phyloP scores from a whole-genome alignment of 2,888 invertebrate genomes.

The Cataglyphis rosenhaueri region DNA sequence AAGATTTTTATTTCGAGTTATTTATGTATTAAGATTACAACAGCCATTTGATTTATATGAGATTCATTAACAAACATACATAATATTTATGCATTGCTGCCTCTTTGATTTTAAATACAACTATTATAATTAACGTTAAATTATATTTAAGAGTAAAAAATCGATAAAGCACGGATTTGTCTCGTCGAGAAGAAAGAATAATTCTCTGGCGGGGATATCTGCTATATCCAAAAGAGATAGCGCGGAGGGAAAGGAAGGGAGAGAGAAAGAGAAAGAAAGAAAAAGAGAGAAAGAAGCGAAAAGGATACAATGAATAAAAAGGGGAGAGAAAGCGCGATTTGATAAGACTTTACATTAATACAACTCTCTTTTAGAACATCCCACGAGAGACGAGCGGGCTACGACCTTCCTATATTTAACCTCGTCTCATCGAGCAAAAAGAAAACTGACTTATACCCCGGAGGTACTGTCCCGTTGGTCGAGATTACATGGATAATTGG shows the following conservation, averaged over 20 bases:
- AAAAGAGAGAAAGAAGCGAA: neutral
- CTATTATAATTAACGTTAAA: constrained; percentile 58
- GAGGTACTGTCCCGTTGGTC: constrained; percentile 65
- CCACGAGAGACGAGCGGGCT: constrained; percentile 62
- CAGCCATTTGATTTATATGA: neutral
- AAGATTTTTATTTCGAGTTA: neutral
- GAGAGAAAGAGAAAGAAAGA: neutral
- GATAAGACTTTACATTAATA: constrained; percentile 71
- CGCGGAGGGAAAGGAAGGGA: neutral
- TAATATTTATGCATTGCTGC: neutral
- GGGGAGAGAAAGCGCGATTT: constrained; percentile 48
- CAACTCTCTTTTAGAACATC: constrained; percentile 66
- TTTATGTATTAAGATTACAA: neutral
- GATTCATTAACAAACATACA: neutral
- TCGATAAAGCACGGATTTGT: constrained; percentile 44
- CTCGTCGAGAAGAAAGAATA: constrained; percentile 39
- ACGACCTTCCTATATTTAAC: constrained; percentile 68
- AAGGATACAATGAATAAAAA: constrained; percentile 23
- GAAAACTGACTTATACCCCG: constrained; percentile 63
- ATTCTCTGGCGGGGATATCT: constrained; percentile 31
- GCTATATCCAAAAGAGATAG: neutral
- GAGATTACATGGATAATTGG: constrained; percentile 78
- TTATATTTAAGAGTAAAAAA: constrained; percentile 40
- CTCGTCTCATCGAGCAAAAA: constrained; percentile 61
- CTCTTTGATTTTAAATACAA: constrained; percentile 33